Conservation (phyloP, 37 sponge, comb jelly and placozoan species). For the Cliona cf. orientalis region DNA sequence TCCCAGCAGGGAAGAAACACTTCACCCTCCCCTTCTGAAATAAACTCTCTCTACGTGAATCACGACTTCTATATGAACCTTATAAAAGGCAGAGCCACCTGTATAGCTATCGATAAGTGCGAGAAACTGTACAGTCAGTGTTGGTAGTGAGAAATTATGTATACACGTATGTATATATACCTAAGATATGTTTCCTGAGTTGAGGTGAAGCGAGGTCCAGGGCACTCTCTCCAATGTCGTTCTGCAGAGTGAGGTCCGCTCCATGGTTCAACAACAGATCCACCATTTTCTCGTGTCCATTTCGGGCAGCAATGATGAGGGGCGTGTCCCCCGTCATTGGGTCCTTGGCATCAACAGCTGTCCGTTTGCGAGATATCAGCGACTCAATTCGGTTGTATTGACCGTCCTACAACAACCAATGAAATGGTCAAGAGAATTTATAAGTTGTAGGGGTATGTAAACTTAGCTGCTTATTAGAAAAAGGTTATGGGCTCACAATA, state of each 20-base stretch:
- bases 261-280: slow-evolving; percentile 61
- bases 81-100: no score
- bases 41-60: no score
- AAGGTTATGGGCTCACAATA: no score
- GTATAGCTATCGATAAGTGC: no score
- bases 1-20: no score
- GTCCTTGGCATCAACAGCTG: slow-evolving; percentile 36
- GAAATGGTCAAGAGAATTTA: no score
- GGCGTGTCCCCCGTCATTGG: slow-evolving; percentile 83
- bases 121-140: no score
- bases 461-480: no score
- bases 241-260: slow-evolving; percentile 83
- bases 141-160: neutral
- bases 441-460: no score
- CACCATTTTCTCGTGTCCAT: slow-evolving; percentile 73
- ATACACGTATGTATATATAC: slow-evolving; percentile 46
- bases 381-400: slow-evolving; percentile 21
- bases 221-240: slow-evolving; percentile 64
- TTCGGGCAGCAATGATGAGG: slow-evolving; percentile 80
- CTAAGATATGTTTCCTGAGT: slow-evolving; percentile 43
- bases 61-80: no score
- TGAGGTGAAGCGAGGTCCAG: slow-evolving; percentile 69
- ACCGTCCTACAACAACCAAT: slow-evolving; percentile 47
- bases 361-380: slow-evolving; percentile 4
- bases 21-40: no score